Percentiles rank a stretch among this genome's conserved stretches.
phyloP scores from a whole-genome alignment of 2,888 invertebrate genomes.

The Drosophila longiperda region DNA sequence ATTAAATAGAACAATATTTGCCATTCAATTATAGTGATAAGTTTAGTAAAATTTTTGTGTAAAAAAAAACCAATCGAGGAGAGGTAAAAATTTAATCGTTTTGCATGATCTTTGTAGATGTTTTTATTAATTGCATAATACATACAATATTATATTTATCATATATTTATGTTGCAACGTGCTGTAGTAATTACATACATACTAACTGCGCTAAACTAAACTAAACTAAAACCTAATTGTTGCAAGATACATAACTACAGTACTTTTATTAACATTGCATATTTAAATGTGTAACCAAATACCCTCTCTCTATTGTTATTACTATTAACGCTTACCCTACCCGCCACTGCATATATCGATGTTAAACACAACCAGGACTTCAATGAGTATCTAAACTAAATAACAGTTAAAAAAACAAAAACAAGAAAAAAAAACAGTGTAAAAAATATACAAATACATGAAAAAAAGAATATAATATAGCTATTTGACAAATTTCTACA shows the following conservation, averaged over 20 bases:
- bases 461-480: constrained; percentile 5
- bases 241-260: constrained; percentile 15
- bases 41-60: constrained; percentile 49
- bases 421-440: constrained; percentile 21
- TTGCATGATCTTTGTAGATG: constrained; percentile 81
- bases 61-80: constrained; percentile 33
- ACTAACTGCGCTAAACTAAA: constrained; percentile 38
- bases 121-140: constrained; percentile 29
- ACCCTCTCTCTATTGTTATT: constrained; percentile 75
- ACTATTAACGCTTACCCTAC: constrained; percentile 82
- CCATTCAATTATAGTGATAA: constrained; percentile 59
- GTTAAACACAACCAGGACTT: constrained; percentile 83
- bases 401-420: constrained; percentile 47
- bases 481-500: background rate
- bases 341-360: constrained; percentile 81
- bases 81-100: constrained; percentile 56
- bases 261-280: constrained; percentile 44
- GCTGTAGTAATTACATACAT: constrained; percentile 14
- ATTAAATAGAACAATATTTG: constrained; percentile 39
- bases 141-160: constrained; percentile 10
- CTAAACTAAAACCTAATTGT: constrained; percentile 5
- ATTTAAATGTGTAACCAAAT: constrained; percentile 80
- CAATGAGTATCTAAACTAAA: constrained; percentile 85
- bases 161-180: constrained; percentile 11
- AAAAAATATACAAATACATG: constrained; percentile 26